phyloP scores from a whole-genome alignment of 64 coral and sea anemone genomes.

The Orbicella faveolata region DNA sequence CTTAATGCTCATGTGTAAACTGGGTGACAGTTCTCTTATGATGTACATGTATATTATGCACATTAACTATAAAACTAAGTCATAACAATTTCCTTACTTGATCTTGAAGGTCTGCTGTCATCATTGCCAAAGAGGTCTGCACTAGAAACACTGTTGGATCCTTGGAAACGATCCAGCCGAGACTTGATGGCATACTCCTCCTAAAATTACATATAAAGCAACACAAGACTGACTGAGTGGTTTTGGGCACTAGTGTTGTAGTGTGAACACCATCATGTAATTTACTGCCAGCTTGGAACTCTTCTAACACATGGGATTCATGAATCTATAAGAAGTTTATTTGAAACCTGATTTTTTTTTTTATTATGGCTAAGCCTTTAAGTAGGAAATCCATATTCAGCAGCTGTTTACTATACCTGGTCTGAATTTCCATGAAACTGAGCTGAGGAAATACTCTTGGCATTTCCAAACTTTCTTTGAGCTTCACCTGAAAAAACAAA shows the following conservation, averaged over 20 bases:
- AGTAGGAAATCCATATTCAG: too few relatives aligned
- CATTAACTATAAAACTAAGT: not conserved
- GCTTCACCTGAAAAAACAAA: slow-evolving; percentile 70
- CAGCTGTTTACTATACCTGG: slow-evolving; percentile 39
- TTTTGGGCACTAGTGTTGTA: too few relatives aligned
- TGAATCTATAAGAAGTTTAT: too few relatives aligned
- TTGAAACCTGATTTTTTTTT: too few relatives aligned
- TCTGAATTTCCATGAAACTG: slow-evolving; percentile 85
- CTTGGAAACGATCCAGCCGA: slow-evolving; percentile 72
- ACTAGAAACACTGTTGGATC: slow-evolving; percentile 78
- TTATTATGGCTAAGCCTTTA: too few relatives aligned
- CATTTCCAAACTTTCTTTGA: slow-evolving; percentile 96
- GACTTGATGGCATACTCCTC: slow-evolving; percentile 80
- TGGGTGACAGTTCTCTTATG: too few relatives aligned
- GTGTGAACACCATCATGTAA: too few relatives aligned
- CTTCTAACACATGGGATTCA: too few relatives aligned
- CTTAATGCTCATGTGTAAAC: too few relatives aligned
- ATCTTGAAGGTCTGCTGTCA: slow-evolving; percentile 33
- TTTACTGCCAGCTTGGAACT: too few relatives aligned
- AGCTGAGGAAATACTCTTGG: slow-evolving; percentile 93
- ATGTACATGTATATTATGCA: too few relatives aligned
- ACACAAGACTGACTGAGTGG: not conserved
- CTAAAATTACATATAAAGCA: not conserved
- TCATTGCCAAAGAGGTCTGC: slow-evolving; percentile 88
- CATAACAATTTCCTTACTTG: slow-evolving; percentile 19